Conservation (phyloP, 2,797 vertebrate species). For the Vipera ursinii region DNA sequence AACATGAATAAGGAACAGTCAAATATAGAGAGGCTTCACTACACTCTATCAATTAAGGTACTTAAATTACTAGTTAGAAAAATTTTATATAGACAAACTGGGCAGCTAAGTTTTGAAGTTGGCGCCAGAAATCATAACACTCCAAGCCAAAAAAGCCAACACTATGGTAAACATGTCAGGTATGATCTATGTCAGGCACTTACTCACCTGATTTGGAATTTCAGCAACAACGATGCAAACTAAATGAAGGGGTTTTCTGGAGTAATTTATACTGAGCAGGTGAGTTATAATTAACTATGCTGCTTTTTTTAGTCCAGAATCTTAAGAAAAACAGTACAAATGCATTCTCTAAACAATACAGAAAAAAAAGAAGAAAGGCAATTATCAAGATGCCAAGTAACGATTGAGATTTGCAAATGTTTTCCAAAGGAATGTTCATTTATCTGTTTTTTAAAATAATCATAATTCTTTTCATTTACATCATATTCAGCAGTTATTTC, state of each 20-base stretch:
- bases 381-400: conserved; percentile 6
- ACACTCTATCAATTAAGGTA: conserved; percentile 64
- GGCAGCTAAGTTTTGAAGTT: conserved; percentile 57
- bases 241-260: conserved; percentile 29
- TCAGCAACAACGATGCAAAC: conserved; percentile 35
- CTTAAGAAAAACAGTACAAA: conserved; percentile 19
- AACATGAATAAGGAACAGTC: conserved; percentile 58
- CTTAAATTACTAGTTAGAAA: conserved; percentile 66
- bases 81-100: conserved; percentile 58
- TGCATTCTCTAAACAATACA: neutral
- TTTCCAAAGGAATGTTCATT: neutral
- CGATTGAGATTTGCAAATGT: neutral
- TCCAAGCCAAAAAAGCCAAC: conserved; percentile 28
- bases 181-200: conserved; percentile 16
- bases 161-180: conserved; percentile 23
- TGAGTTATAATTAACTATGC: conserved; percentile 25
- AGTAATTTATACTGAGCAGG: conserved; percentile 17
- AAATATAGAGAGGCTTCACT: conserved; percentile 62
- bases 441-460: neutral
- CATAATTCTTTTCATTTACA: neutral
- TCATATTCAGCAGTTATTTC: neutral
- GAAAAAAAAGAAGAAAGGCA: neutral
- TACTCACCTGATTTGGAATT: conserved; percentile 19
- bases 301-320: conserved; percentile 16
- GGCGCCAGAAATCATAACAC: conserved; percentile 53